Evolutionary conservation across 2,888 invertebrate genomes (phyloP), one percentile per base, ranked within the genome.

Genomic region (Steinernema hermaphroditum): DNA sequence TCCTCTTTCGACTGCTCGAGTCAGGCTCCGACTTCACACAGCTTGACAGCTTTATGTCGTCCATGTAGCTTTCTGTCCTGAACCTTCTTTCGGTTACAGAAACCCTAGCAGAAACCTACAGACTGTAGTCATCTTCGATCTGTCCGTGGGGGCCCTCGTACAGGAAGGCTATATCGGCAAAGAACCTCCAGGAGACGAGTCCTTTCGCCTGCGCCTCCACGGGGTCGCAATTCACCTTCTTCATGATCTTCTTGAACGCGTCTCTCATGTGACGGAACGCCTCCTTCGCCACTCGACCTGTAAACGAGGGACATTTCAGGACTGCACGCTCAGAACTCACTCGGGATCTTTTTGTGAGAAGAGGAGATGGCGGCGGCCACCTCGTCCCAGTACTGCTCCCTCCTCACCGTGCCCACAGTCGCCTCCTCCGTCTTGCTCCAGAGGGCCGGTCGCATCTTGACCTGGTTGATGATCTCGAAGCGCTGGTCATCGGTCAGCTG

Each of bases 191-290:
- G 1, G 62, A 8, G 62, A 62, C 62, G 16, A 32, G 62, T 16
- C 62, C 62, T 1, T 27, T 4, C 16, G 22, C 29, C 16, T 32
- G 29, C 2, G 62, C 62, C 32, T 62, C 62, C 62, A 32, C 16
- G 14, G 62, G 62, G n/a, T 62, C 62, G 32, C 62, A 62, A 16
- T 32, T 2, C 32, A 62, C 16, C 16, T 34, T 62, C 29, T 29
- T 62, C 62, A 62, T 62, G 12, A 62, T 62, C 62, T 62, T 62
- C 62, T 62, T 62, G 32, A 62, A 62, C 32, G 62, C 62, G 32
- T 62, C 62, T 1, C 62, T 9, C 62, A 62, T 62, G 32, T 62
- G 62, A 1, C 62, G 62, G 34, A 62, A 62, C 32, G 62, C 62
- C 27, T 62, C 62, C n/a, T 62, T 62, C 4, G 62, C 62, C 32